phyloP scores from a whole-genome alignment of 2,797 vertebrate genomes.

The Amblyraja radiata region DNA sequence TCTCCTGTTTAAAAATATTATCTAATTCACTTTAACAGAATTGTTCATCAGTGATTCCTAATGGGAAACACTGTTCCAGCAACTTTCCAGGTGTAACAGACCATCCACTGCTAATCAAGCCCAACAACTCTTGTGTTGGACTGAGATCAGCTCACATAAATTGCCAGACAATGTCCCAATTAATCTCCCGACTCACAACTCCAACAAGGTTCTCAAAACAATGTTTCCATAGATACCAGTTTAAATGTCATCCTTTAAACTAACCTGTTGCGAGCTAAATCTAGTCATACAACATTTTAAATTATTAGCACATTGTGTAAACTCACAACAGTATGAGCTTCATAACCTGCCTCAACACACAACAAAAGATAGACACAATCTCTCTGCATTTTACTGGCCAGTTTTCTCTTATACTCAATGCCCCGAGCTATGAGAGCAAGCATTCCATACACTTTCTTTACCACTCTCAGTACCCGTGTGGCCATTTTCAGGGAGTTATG shows the following conservation, averaged over 20 bases:
- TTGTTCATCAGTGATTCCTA: not conserved
- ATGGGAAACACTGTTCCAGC: not conserved
- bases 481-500: no score
- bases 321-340: not conserved
- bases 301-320: not conserved
- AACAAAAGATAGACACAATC: not conserved
- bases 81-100: not conserved
- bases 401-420: not conserved
- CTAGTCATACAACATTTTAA: not conserved
- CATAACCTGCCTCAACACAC: not conserved
- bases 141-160: no score
- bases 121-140: not conserved
- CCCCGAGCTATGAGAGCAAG: no score
- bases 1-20: not conserved
- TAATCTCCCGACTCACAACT: not conserved
- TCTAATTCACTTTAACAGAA: not conserved
- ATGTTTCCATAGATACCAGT: not conserved
- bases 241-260: not conserved
- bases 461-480: no score
- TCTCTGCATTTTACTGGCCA: not conserved
- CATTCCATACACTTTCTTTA: no score
- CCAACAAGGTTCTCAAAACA: not conserved
- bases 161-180: no score
- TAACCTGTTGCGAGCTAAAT: not conserved
- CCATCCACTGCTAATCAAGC: not conserved